Conservation (phyloP, 2,113 vertebrate species). For the Aptenodytes forsteri region DNA sequence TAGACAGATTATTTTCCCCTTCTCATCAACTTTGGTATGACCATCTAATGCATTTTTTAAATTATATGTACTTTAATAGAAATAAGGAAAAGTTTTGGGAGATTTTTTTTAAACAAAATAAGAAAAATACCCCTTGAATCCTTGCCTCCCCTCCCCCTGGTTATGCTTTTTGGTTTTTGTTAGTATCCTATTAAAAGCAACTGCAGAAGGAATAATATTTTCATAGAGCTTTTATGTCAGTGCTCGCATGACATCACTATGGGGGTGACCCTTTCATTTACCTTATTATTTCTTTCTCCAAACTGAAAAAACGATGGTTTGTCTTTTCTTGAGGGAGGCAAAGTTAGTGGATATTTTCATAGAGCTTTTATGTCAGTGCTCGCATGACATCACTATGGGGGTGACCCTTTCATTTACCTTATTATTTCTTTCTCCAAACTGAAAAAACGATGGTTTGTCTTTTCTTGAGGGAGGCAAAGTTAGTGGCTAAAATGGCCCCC, state of each 20-base stretch:
- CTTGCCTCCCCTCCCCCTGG: background rate
- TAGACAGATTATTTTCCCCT: background rate
- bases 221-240: background rate
- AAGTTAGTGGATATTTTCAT: no score
- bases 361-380: no score
- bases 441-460: no score
- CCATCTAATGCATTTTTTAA: background rate
- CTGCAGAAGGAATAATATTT: background rate
- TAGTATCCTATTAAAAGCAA: background rate
- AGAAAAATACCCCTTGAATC: background rate
- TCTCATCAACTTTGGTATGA: background rate
- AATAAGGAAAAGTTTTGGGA: background rate
- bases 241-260: background rate
- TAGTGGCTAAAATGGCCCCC: no score
- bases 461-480: no score
- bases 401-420: no score
- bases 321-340: background rate
- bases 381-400: no score
- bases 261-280: background rate
- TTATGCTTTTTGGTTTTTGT: background rate
- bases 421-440: no score
- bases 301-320: background rate
- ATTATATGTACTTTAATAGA: background rate
- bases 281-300: background rate
- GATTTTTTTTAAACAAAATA: background rate